These are phyloP conservation scores for Theristus sp. DNA, from an alignment of 2,888 invertebrate species.

Conservation along the genomic window DNA sequence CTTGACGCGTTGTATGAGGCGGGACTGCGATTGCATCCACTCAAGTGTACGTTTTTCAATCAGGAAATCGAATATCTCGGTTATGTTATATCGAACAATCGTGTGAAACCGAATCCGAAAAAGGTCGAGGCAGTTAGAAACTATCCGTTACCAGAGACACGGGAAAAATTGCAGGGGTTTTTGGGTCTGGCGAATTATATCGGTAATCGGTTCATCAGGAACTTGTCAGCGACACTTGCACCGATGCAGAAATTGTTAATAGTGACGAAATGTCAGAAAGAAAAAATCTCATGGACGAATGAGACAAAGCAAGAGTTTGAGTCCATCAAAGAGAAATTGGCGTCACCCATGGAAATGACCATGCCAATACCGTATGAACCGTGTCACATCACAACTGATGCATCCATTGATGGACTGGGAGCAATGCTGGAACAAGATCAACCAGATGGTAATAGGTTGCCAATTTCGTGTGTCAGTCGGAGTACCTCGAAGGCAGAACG, in stretches of 20 bases:
- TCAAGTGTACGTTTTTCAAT: conserved; percentile 7
- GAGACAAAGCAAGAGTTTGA: neutral
- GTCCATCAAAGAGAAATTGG: neutral
- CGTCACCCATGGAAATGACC: neutral
- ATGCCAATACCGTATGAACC: neutral
- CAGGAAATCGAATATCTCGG: conserved; percentile 9
- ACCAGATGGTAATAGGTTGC: neutral
- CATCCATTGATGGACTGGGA: neutral
- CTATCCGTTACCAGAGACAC: conserved; percentile 7
- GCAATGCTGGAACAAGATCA: neutral
- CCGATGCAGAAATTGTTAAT: neutral
- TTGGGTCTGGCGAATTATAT: conserved; percentile 14
- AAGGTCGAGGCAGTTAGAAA: conserved; percentile 7
- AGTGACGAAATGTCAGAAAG: neutral
- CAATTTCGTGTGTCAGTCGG: neutral
- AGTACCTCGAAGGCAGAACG: neutral
- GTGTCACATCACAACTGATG: neutral
- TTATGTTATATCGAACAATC: conserved; percentile 3
- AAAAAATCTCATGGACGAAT: neutral
- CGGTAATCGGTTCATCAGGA: conserved; percentile 12
- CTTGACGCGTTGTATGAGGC: conserved; percentile 5
- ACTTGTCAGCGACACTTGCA: neutral
- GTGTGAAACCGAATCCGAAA: conserved; percentile 5
- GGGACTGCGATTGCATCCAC: conserved; percentile 5
- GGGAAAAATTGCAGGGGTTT: conserved; percentile 9